Evolutionary conservation across 2,888 invertebrate genomes (phyloP), one percentile per base, ranked within the genome.

Genomic region (Agrotis clavis): DNA sequence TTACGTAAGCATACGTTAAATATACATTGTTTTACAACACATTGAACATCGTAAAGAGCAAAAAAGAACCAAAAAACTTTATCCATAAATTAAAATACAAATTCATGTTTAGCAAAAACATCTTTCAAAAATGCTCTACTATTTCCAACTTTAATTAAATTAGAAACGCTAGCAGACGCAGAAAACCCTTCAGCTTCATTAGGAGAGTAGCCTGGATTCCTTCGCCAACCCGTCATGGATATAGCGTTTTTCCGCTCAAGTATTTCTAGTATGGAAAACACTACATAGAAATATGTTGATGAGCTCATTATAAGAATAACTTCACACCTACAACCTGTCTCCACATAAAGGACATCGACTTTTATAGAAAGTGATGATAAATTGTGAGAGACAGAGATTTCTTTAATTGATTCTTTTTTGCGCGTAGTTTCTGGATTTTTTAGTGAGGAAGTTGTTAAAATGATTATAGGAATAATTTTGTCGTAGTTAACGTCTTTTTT

Each of bases 251-350:
- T 78, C 65, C 63, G 21, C 1, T 16, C 56, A 72, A 67, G 56
- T 74, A 72, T 70, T 65, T 67, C 35, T 70, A 50, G 35, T 59
- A 76, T 62, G 75, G 57, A 11, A 68, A 77, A 56, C 47, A 65
- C 81, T 71, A 77, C 74, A 72, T 71, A 64, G 30, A 74, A 68
- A 54, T 74, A 83, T 85, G 83, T 72, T 85, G 74, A 83, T 85
- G 21, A 85, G 85, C 74, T 85, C 83, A 85, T 85, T 85, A 83
- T 72, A 67, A 30, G 50, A 74, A 83, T 85, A 73, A 66, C 83
- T 71, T 83, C 64, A 85, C 83, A 85, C 83, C 67, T 77, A 67
- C 50, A 71, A 74, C 77, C 53, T 54, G 76, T 67, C 54, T 19
- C 19, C 45, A 54, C 50, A 14, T 45, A 82, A 48, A 70, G 71